phyloP scores from a whole-genome alignment of 2,888 invertebrate genomes.

The Teleiodes luculella region DNA sequence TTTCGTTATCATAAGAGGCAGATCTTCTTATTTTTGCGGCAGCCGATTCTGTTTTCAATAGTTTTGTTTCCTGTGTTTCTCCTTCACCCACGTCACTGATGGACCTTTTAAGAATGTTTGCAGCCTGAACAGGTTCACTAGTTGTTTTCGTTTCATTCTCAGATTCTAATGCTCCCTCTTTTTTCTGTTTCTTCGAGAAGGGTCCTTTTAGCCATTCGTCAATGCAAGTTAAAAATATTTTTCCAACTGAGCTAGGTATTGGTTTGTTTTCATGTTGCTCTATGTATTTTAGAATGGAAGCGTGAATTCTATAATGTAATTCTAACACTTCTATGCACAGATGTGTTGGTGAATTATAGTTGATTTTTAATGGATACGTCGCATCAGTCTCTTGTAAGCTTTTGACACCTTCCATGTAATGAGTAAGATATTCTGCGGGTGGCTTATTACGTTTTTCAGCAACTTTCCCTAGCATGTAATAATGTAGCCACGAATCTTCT shows the following conservation, averaged over 20 bases:
- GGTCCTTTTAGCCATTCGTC: conserved; percentile 69
- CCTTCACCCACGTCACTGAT: conserved; percentile 70
- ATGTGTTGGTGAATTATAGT: conserved; percentile 89
- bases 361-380: conserved; percentile 91
- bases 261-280: conserved; percentile 86
- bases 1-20: conserved; percentile 68
- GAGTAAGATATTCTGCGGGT: conserved; percentile 85
- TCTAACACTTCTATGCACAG: conserved; percentile 94
- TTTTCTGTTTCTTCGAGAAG: conserved; percentile 56
- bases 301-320: conserved; percentile 90
- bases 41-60: conserved; percentile 59
- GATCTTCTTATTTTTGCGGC: conserved; percentile 69
- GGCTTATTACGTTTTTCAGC: conserved; percentile 90
- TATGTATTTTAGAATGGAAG: conserved; percentile 91
- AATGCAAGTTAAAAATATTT: conserved; percentile 79
- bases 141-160: conserved; percentile 44
- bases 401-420: conserved; percentile 88
- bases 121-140: conserved; percentile 56
- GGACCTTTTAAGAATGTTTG: conserved; percentile 70
- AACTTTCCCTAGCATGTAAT: conserved; percentile 97
- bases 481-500: conserved; percentile 94
- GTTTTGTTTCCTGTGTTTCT: conserved; percentile 60
- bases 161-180: conserved; percentile 40
- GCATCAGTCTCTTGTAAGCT: conserved; percentile 89
- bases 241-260: conserved; percentile 78